These are phyloP conservation scores for Sweltsa coloradensis DNA, from an alignment of 1,140 invertebrate genomes.

Conservation along the genomic window DNA sequence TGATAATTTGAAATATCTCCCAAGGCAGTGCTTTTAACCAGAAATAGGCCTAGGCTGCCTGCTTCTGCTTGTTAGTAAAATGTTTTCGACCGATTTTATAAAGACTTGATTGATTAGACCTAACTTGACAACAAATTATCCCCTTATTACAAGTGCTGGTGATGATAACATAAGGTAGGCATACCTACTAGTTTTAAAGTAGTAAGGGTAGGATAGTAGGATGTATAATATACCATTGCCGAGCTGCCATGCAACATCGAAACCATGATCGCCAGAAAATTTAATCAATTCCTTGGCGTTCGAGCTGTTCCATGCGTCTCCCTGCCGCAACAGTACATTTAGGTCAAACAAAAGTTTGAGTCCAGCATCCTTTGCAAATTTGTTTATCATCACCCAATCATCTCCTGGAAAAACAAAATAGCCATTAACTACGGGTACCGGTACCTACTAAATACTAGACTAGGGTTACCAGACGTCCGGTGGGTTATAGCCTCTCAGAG, in stretches of 20 bases:
- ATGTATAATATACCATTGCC: slow-evolving; percentile 47
- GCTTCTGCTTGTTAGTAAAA: too few relatives aligned
- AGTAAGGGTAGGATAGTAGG: neutral
- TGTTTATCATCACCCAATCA: slow-evolving; percentile 44
- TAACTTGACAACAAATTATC: too few relatives aligned
- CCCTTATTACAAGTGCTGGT: too few relatives aligned
- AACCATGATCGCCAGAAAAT: slow-evolving; percentile 37
- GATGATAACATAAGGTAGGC: too few relatives aligned
- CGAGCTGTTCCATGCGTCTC: slow-evolving; percentile 44
- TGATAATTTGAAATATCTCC: too few relatives aligned
- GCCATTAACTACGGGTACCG: neutral
- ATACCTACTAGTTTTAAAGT: too few relatives aligned
- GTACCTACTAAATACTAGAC: neutral
- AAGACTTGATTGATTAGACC: too few relatives aligned
- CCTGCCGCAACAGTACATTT: slow-evolving; percentile 47
- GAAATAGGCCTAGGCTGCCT: too few relatives aligned
- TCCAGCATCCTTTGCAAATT: slow-evolving; percentile 38
- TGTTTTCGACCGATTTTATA: too few relatives aligned
- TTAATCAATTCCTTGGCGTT: slow-evolving; percentile 49
- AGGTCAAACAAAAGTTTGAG: slow-evolving; percentile 52
- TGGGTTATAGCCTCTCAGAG: too few relatives aligned
- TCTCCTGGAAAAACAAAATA: slow-evolving; percentile 14
- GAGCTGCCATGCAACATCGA: slow-evolving; percentile 52
- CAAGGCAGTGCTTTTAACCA: too few relatives aligned
- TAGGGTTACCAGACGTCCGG: neutral